Evolutionary conservation across 2,888 invertebrate species (phyloP), one percentile per base, ranked within the genome.

Genomic region (Temnothorax unifasciatus): DNA sequence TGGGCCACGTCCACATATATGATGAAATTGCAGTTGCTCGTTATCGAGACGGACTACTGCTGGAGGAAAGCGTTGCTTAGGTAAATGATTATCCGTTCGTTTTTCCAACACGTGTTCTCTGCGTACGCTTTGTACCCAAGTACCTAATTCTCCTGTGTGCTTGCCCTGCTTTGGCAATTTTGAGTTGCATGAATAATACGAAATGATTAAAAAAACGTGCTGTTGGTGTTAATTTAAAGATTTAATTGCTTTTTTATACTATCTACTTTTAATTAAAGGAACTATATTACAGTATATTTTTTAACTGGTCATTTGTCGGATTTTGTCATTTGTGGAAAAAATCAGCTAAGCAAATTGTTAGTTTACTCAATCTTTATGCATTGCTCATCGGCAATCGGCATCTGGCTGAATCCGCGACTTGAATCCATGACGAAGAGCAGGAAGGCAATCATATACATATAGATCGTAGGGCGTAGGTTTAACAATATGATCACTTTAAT

Each of bases 21-120:
- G 92, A 94, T 94, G 94, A 94, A 94, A 94, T 93, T 94, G 84
- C 94, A 94, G 92, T 85, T 94, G 88, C 90, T 94, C 76, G 94
- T 94, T 83, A 94, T 94, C 87, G 94, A 94, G 90, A 94, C 94
- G 84, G 94, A 94, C 90, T 93, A 94, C 87, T 93, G 94, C 83
- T 94, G 94, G 94, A 93, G 93, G 91, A 94, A 94, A 89, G 94
- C 94, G 63, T 88, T 94, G 88, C 91, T 94, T 88, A 94, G 94
- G 94, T 94, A 87, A 94, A 90, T 52, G 21, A 81, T 85, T 68
- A 64, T 44, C 68, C 41, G 71, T 77, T 87, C 50, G 9, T 57
- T 29, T n/a, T 8, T 0, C 1, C 6, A 18, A 54, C 11, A 57
- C 15, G 5, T 50, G 9, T 38, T 38, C 11, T 21, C 4, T 34